These are phyloP conservation scores for Microplitis manilae DNA, from an alignment of 2,888 invertebrate species.

Conservation along the genomic window DNA sequence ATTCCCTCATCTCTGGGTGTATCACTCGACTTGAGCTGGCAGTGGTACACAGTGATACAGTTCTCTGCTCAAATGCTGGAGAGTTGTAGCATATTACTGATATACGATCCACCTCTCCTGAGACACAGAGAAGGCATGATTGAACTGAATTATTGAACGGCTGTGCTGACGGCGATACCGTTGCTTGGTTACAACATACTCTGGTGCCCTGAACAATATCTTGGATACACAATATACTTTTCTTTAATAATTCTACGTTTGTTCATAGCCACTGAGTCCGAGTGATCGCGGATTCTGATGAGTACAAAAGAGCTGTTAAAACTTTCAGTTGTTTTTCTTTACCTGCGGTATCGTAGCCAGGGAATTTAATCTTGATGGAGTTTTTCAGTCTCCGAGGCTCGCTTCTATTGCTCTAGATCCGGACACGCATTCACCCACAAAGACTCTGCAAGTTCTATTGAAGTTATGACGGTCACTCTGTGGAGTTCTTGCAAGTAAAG, in stretches of 20 bases:
- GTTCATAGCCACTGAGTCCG: too few species aligned
- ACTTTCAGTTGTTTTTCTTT: too few species aligned
- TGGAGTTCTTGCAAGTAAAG: too few species aligned
- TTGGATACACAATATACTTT: neutral
- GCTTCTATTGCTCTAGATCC: too few species aligned
- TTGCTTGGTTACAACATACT: neutral
- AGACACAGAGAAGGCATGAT: constrained; percentile 12
- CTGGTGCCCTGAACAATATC: neutral
- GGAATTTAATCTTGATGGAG: too few species aligned
- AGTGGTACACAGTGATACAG: constrained; percentile 9
- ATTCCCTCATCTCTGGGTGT: neutral
- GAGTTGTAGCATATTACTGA: constrained; percentile 4
- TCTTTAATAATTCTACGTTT: neutral
- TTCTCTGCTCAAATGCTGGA: neutral
- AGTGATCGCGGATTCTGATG: too few species aligned
- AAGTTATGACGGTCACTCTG: too few species aligned
- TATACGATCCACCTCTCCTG: constrained; percentile 20
- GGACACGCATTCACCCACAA: too few species aligned
- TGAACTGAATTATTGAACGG: constrained; percentile 5
- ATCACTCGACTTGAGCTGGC: neutral
- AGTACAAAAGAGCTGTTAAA: too few species aligned
- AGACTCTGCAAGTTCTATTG: too few species aligned
- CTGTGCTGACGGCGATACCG: neutral
- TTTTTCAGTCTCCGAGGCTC: too few species aligned
- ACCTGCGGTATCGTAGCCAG: too few species aligned